Percentiles rank a stretch among this genome's conserved stretches.
Conservation (phyloP, 2,113 vertebrate species). For the Tympanuchus pallidicinctus region DNA sequence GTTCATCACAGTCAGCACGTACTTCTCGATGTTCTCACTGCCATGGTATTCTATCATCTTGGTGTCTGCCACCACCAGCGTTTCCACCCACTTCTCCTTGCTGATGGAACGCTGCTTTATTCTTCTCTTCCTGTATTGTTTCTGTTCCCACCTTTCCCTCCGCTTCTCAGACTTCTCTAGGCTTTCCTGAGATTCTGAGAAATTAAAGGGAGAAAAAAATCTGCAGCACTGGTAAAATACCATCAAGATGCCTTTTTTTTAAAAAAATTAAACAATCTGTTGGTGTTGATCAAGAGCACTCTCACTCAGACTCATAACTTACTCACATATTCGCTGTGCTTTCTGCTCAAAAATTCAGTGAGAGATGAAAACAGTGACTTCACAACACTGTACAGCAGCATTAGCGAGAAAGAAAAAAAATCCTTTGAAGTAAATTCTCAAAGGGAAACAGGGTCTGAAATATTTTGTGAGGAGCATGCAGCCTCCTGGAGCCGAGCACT, state of each 20-base stretch:
- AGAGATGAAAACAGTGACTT: background rate
- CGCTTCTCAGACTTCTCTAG: slow-evolving; percentile 65
- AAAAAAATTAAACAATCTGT: background rate
- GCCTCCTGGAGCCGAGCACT: background rate
- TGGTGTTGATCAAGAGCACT: background rate
- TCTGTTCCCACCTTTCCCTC: slow-evolving; percentile 83
- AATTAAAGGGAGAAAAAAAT: accelerated
- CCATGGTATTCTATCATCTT: slow-evolving; percentile 96
- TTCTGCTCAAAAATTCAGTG: background rate
- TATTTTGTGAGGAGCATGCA: accelerated
- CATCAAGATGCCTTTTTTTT: background rate
- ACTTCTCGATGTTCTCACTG: slow-evolving; percentile 85
- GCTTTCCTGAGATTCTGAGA: slow-evolving; percentile 36
- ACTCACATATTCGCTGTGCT: accelerated
- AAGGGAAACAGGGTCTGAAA: background rate
- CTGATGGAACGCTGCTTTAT: slow-evolving; percentile 88
- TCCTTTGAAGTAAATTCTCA: background rate
- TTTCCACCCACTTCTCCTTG: slow-evolving; percentile 97
- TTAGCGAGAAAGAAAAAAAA: background rate
- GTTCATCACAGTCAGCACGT: slow-evolving; percentile 96
- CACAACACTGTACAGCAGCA: background rate
- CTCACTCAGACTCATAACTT: background rate
- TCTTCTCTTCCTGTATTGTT: slow-evolving; percentile 69
- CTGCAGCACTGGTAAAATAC: background rate
- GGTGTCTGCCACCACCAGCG: slow-evolving; percentile 92